Conservation (phyloP, 2,888 invertebrate genomes). For the Hypolimnas misippus region DNA sequence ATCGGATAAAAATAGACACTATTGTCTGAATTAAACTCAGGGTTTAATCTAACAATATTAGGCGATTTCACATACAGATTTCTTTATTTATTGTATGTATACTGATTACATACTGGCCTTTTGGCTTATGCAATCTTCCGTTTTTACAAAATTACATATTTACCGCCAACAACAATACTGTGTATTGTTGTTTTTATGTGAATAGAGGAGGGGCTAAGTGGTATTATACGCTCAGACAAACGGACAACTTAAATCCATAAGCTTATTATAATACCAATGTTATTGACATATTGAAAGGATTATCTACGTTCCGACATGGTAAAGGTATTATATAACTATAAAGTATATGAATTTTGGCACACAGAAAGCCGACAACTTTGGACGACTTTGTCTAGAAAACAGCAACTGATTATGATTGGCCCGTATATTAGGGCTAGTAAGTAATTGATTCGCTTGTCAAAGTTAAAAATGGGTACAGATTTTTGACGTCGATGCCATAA, state of each 20-base stretch:
- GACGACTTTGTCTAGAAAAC: too few relatives aligned
- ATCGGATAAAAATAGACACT: conserved; percentile 3
- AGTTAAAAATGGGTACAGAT: too few relatives aligned
- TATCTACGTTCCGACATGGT: too few relatives aligned
- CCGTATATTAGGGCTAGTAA: too few relatives aligned
- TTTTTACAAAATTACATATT: conserved; percentile 6
- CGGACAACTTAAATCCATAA: background rate
- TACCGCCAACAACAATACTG: conserved; percentile 3
- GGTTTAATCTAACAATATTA: conserved; percentile 33
- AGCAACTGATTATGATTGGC: too few relatives aligned
- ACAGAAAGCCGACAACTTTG: too few relatives aligned
- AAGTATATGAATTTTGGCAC: too few relatives aligned
- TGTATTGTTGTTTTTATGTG: conserved; percentile 11
- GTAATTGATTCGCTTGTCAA: too few relatives aligned
- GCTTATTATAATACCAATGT: background rate
- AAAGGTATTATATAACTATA: too few relatives aligned
- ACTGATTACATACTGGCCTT: conserved; percentile 24
- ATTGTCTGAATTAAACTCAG: conserved; percentile 32
- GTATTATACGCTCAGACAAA: background rate
- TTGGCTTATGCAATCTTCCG: conserved; percentile 8
- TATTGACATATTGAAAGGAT: too few relatives aligned
- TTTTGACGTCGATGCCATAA: too few relatives aligned
- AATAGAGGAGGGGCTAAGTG: background rate
- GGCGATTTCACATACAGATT: conserved; percentile 40
- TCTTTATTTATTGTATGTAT: conserved; percentile 30